Evolutionary conservation across 64 coral and sea anemone genomes (phyloP), one percentile per base, ranked within the genome.

Genomic region (Porites lutea): DNA sequence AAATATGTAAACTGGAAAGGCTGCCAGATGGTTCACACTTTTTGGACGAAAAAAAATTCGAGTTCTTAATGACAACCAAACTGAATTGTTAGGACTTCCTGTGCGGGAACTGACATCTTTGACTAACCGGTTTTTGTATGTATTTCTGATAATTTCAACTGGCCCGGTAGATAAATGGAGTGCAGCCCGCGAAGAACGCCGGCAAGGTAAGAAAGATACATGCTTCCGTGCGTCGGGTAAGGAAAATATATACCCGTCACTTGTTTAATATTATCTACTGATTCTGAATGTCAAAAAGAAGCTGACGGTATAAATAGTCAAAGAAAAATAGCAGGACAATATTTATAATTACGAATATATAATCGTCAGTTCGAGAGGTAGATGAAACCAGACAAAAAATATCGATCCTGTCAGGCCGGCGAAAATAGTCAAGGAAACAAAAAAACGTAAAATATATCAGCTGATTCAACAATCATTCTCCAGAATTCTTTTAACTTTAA

Each of bases 211-310:
- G 50, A 78, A 2, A 3, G 18, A 8, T 51, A 53, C 7, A 11
- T 78, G 52, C 57, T 78, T 58, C 75, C 75, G 0, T 78, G n/a
- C 22, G 21, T 78, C 22, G 75, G 75, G 75, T 78, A 78, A 57
- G 75, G 57, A 78, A 78, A 23, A n/a, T 4, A 22, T 19, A 55
- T 11, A 19, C 1, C 50, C 4, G 51, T 18, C 57, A 57, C 22
- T 18, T 18, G 13, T 65, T 65, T 9, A 65, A 65, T 37, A 13
- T 65, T 65, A 2, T 13, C 12, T 64, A 14, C 11, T 65, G 18
- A 4, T 14, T 65, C 13, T 65, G 18, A 65, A 19, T 16, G 62
- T 65, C 18, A 12, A 19, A 13, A 65, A 65, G 13, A 1, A 57
- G 7, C 1, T 57, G 7, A 7, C 53, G 5, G 53, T 55, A 7